Evolutionary conservation across 35 echinoderm and acorn worm species (phyloP).

Genomic region (Antedon bifida): DNA sequence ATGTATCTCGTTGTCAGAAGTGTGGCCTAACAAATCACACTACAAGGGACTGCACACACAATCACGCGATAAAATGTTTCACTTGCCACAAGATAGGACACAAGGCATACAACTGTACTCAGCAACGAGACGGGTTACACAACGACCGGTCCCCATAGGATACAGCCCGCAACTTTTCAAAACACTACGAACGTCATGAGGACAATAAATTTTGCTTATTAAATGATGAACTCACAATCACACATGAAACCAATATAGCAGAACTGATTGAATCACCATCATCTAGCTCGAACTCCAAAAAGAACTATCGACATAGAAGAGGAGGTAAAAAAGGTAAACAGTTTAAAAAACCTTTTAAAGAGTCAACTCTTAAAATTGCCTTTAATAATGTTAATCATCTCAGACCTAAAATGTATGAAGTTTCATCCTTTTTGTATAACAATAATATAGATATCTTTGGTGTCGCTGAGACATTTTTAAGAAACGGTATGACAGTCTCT

Average conservation of each 20-base stretch:
- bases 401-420: slow-evolving; percentile 10
- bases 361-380: not conserved
- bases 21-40: not conserved
- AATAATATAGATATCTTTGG: slow-evolving; percentile 12
- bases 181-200: not conserved
- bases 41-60: not conserved
- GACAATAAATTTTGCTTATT: not conserved
- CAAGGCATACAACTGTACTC: not conserved
- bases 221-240: not conserved
- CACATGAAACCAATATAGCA: not conserved
- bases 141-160: not conserved
- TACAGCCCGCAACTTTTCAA: not conserved
- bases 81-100: not conserved
- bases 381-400: slow-evolving; percentile 13
- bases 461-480: slow-evolving; percentile 10
- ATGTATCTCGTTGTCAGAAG: not conserved
- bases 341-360: not conserved
- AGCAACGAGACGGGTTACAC: not conserved
- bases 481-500: not conserved
- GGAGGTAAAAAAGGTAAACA: not conserved
- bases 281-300: not conserved
- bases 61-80: not conserved
- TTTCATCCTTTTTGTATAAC: not conserved
- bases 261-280: not conserved
- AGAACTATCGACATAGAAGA: not conserved